These are phyloP conservation scores for Pygmarrhopalites habei DNA, from an alignment of 1,140 invertebrate genomes.

Conservation along the genomic window DNA sequence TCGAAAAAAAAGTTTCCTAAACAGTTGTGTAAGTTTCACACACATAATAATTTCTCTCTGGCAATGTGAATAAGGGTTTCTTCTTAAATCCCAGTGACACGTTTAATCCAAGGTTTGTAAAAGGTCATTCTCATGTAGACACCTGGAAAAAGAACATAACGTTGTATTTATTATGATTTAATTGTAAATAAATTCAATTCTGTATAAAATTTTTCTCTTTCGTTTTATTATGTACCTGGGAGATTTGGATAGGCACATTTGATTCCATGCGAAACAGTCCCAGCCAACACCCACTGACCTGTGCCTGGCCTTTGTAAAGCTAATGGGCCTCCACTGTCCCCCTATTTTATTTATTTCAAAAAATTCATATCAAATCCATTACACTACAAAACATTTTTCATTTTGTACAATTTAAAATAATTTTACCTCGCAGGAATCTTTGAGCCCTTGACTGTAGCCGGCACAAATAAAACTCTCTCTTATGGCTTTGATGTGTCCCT, in stretches of 20 bases:
- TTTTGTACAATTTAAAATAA: not conserved
- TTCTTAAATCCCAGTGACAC: slow-evolving; percentile 62
- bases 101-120: slow-evolving; percentile 83
- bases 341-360: too few relatives aligned
- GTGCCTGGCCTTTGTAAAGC: slow-evolving; percentile 71
- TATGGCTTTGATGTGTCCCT: slow-evolving; percentile 80
- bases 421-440: slow-evolving; percentile 92
- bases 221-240: slow-evolving; percentile 14
- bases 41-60: too few relatives aligned
- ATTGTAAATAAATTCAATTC: not conserved
- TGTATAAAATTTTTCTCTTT: not conserved
- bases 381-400: slow-evolving; percentile 1
- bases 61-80: too few relatives aligned
- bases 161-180: too few relatives aligned
- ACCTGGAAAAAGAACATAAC: slow-evolving; percentile 33
- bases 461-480: slow-evolving; percentile 86
- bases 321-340: slow-evolving; percentile 86
- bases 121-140: slow-evolving; percentile 88
- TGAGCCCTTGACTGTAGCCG: slow-evolving; percentile 82
- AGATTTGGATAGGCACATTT: slow-evolving; percentile 39
- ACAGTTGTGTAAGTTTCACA: too few relatives aligned
- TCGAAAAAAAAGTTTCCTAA: too few relatives aligned
- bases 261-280: slow-evolving; percentile 88
- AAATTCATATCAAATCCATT: slow-evolving; percentile 27
- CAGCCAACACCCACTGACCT: slow-evolving; percentile 81